Base-by-base conservation (phyloP, 92 coral and sea anemone genomes). In the Epizoanthus illoricatus region DNA sequence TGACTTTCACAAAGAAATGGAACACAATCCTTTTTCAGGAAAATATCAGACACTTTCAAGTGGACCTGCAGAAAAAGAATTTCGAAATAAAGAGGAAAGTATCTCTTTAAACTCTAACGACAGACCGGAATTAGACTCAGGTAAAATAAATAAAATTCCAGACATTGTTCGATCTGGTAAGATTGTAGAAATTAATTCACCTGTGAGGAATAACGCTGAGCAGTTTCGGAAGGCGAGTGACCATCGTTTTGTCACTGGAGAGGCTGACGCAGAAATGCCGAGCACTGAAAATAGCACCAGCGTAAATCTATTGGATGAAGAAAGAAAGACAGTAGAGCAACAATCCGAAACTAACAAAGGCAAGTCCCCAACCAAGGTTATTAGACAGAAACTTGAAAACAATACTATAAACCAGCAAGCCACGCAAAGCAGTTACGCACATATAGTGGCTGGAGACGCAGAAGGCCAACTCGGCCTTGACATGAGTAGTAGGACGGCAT, bases 261-360 rank as follows among this genome's bases (percentile, higher is more conserved):
- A 78, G 19, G 82, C 82, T 15, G 82, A 78, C 20, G 47, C 9
- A 4, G 61, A 63, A 64, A 63, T 62, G 41, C 8, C 47, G 42
- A 66, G 15, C 7, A 12, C 19, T 33, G 43, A 66, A 66, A 66
- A 5, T 4, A 33, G 24, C 13, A 7, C 12, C 7, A 39, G 17
- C 43, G 10, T 40, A 15, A 65, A 65, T 41, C 68, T 4, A 11
- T 17, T 7, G 7, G 20, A 62, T 1, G 60, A 42, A 62, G 60
- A 42, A 62, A 2, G 24, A 21, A 19, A 39, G 4, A n/a, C 40
- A 8, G 18, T 4, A 19, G 5, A 5, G 64, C 70, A 62, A 20
- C 54, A 42, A 57, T n/a, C 5, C 15, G n/a, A 61, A 76, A 42
- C 19, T 24, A 65, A 20, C 70, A 28, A 28, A 17, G 15, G 33